Base-by-base conservation (phyloP, 1,140 invertebrate genomes). In the Papilio polyxenes region DNA sequence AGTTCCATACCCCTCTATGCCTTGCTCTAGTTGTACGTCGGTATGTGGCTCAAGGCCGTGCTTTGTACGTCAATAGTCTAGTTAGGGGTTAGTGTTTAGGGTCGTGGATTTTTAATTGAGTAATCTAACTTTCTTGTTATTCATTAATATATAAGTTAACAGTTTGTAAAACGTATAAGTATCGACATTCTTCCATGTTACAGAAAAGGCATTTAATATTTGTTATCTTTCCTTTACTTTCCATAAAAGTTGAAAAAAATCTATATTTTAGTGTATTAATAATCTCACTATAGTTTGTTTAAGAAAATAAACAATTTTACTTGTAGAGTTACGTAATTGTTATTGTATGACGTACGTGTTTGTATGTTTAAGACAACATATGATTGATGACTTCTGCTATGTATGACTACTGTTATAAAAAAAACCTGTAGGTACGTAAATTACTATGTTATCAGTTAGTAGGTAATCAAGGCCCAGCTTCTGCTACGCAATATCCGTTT, bases 11-110 rank as follows among this genome's bases (percentile, higher is more conserved):
- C 13, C 13, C 31, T 72, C 13, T 37, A 72, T 72, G 31, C 65
- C 31, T 72, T 72, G 31, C 31, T 37, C 31, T 72, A 37, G 23
- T 72, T 23, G 56, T n/a, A 59, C 40, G 31, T 37, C 3, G 62
- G 65, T 37, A 72, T 72, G 65, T 37, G 31, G 65, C 65, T 37
- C 65, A 72, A 72, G 65, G 65, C 13, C 65, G 31, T 72, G 65
- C 31, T 37, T 37, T 72, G 65, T 72, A 20, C 53, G 53, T 17
- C 11, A 37, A 31, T 72, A 72, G 3, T 31, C 65, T 72, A 72
- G 65, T 72, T 72, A 15, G 31, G 11, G 13, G 31, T 72, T 72
- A 40, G 62, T 62, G 20, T 62, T 40, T 37, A 37, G 65, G 65
- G 65, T 69, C 65, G 11, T 37, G 31, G 6, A 37, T 37, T 72